These are phyloP conservation scores for Pedicia rivosa DNA, from an alignment of 2,888 invertebrate genomes.

Conservation along the genomic window DNA sequence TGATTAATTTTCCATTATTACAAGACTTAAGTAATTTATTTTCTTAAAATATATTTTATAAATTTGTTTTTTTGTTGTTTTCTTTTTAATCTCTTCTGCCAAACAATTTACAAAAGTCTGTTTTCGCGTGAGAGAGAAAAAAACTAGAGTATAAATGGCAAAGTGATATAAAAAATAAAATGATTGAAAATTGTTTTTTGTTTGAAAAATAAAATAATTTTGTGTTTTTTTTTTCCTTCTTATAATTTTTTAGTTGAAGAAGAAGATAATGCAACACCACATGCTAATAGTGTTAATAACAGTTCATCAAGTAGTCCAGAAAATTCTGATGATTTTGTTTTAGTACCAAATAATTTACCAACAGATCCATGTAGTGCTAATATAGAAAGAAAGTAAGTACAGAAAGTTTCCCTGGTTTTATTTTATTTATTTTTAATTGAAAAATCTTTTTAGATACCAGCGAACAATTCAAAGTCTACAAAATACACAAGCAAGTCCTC, in stretches of 20 bases:
- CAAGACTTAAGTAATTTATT: too few relatives aligned
- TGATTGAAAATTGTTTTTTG: constrained; percentile 14
- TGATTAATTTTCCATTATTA: too few relatives aligned
- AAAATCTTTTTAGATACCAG: constrained; percentile 14
- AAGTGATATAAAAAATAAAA: too few relatives aligned
- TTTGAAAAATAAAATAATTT: neutral
- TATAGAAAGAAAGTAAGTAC: constrained; percentile 23
- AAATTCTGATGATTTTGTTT: constrained; percentile 61
- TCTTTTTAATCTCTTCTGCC: too few relatives aligned
- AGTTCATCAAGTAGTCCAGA: constrained; percentile 49
- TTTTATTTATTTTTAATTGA: neutral
- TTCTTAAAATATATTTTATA: too few relatives aligned
- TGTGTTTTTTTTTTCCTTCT: too few relatives aligned
- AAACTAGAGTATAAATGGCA: too few relatives aligned
- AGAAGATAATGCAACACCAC: neutral
- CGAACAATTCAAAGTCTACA: constrained; percentile 14
- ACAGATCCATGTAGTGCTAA: constrained; percentile 35
- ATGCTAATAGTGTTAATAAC: constrained; percentile 25
- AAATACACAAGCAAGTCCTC: constrained; percentile 37
- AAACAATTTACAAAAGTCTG: too few relatives aligned
- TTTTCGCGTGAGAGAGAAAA: too few relatives aligned
- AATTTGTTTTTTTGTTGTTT: too few relatives aligned
- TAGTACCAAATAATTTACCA: constrained; percentile 54
- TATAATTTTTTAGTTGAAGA: neutral
- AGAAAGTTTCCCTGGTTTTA: neutral